Base-by-base conservation (phyloP, 2,797 vertebrate species). In the Scolopax bukidnonensis region DNA sequence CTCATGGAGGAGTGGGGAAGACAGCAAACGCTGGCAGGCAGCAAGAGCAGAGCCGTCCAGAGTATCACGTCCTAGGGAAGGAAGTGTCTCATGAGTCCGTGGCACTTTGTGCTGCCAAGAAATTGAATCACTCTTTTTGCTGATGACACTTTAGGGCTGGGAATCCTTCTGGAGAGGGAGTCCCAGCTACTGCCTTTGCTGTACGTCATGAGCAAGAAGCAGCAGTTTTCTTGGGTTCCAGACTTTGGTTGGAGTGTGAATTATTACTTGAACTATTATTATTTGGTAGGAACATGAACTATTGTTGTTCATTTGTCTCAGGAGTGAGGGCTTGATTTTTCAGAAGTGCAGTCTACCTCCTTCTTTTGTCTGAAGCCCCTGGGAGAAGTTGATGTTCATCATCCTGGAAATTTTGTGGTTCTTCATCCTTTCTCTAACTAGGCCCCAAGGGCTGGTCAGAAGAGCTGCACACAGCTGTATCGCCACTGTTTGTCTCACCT, bases 91-190 rank as follows among this genome's bases (percentile, higher is more conserved):
- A 1, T 21, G 73, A 90, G 74, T 40, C 33, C 0, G 0, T 67
- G 70, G 70, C 70, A 45, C 68, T 76, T 48, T 73, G 45, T 87
- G 51, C 79, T 97, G 87, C 87, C 89, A 95, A 70, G 86, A 85
- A 89, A 75, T 59, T 0, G 0, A 53, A 69, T 48, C 45, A 3
- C 36, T 83, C 75, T 73, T 82, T 91, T 77, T 90, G 48, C 70
- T 61, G 24, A 28, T 91, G 87, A 53, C 65, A 53, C 60, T 90
- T 83, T 1, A 73, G 68, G 61, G 28, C 61, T 88, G 69, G 74
- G 74, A 84, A 63, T 79, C 56, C 51, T 54, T 67, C 74, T 73
- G 60, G 53, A 87, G 68, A 61, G 60, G 54, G 67, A 78, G 53
- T 86, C 63, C 45, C 63, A 86, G 25, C n/a, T 82, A 47, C 40